phyloP scores from a whole-genome alignment of 1,140 invertebrate species.

The Oryctes rhinoceros region DNA sequence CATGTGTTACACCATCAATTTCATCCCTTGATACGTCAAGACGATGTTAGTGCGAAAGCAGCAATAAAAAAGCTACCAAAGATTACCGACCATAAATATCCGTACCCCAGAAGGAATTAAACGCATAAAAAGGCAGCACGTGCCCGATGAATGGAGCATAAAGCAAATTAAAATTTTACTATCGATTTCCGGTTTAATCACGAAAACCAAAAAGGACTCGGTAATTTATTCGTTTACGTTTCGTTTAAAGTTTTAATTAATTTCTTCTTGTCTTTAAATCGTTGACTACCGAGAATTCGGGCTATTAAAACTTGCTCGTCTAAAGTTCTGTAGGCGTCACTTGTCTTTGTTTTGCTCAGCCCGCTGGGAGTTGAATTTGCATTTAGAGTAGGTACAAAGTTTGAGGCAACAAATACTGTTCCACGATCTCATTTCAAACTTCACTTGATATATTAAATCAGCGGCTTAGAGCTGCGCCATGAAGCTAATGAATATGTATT shows the following conservation, averaged over 20 bases:
- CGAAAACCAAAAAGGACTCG: not conserved
- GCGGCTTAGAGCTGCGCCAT: constrained; percentile 21
- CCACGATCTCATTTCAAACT: constrained; percentile 48
- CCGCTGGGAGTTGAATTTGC: constrained; percentile 47
- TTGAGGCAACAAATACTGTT: constrained; percentile 46
- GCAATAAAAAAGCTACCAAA: constrained; percentile 13
- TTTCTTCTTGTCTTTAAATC: constrained; percentile 39
- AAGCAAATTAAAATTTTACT: not conserved
- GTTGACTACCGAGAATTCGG: constrained; percentile 34
- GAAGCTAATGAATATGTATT: constrained; percentile 15
- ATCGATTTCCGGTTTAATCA: not conserved
- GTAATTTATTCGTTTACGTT: not conserved
- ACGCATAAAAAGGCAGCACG: not conserved
- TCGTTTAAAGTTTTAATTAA: constrained; percentile 35
- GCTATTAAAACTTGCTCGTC: constrained; percentile 39
- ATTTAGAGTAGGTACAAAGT: constrained; percentile 52
- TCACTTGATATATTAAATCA: constrained; percentile 44
- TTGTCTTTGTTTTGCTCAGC: constrained; percentile 46
- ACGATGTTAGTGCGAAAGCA: constrained; percentile 2
- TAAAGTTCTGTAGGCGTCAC: constrained; percentile 44
- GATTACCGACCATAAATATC: constrained; percentile 24
- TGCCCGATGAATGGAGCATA: not conserved
- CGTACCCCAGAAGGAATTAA: constrained; percentile 17
- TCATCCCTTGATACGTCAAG: constrained; percentile 15
- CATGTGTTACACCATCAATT: constrained; percentile 9